These are phyloP conservation scores for Adelognathus sp. DNA, from an alignment of 2,888 invertebrate genomes.

Conservation along the genomic window DNA sequence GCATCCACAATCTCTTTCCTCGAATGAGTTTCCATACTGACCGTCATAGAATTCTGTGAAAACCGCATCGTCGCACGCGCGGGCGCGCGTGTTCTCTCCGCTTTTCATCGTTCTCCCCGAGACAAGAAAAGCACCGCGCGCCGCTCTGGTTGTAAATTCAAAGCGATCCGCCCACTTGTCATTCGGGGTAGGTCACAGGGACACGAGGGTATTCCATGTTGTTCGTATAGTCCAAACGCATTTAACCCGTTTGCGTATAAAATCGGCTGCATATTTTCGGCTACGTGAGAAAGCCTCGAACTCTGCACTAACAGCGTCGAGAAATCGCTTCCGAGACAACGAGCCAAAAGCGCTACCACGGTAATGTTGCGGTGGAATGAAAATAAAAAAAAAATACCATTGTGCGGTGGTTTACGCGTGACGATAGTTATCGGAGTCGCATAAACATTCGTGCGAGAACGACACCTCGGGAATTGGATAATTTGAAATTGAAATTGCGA, in stretches of 20 bases:
- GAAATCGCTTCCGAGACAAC: slow-evolving; percentile 24
- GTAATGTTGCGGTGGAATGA: slow-evolving; percentile 24
- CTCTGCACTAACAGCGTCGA: not conserved
- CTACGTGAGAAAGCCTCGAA: slow-evolving; percentile 30
- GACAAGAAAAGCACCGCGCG: slow-evolving; percentile 6
- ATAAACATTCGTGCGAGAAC: slow-evolving; percentile 48
- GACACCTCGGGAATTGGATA: slow-evolving; percentile 65
- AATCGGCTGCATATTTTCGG: slow-evolving; percentile 18
- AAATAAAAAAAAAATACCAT: slow-evolving; percentile 19
- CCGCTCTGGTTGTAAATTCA: slow-evolving; percentile 42
- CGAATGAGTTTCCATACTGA: slow-evolving; percentile 14
- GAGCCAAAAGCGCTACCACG: not conserved
- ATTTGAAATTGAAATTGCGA: slow-evolving; percentile 73
- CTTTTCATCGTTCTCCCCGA: slow-evolving; percentile 1
- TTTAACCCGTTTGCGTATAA: not conserved
- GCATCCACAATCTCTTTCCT: slow-evolving; percentile 3
- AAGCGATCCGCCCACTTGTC: slow-evolving; percentile 52
- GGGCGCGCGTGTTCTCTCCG: too few relatives aligned
- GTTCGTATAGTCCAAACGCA: slow-evolving; percentile 20
- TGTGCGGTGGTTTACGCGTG: slow-evolving; percentile 50
- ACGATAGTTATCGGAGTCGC: slow-evolving; percentile 52
- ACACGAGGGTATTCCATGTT: slow-evolving; percentile 42
- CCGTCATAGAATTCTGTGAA: slow-evolving; percentile 16
- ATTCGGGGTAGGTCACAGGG: slow-evolving; percentile 54
- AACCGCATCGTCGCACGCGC: slow-evolving; percentile 28